A percentile compares a stretch with the other conserved stretches of the same genome.
phyloP scores from a whole-genome alignment of 2,797 vertebrate species.

The Poeciliopsis infans region DNA sequence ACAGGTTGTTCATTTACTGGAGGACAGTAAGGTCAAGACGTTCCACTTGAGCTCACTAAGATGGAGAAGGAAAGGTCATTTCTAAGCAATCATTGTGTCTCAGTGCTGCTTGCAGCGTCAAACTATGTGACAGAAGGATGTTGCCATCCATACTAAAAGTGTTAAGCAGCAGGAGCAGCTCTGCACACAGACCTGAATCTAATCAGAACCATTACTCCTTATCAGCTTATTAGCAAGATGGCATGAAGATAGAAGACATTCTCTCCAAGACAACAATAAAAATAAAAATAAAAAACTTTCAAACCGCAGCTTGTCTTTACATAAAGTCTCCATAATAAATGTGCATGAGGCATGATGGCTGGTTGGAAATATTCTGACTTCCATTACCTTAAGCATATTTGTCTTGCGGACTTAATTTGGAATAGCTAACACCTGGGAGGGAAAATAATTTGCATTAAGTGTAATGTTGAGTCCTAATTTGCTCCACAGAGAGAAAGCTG shows the following conservation, averaged over 20 bases:
- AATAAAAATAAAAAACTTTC: background rate
- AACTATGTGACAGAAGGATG: slow-evolving; percentile 13
- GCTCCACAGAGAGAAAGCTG: slow-evolving; percentile 46
- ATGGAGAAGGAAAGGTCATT: slow-evolving; percentile 42
- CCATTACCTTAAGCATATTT: slow-evolving; percentile 24
- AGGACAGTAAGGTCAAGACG: slow-evolving; percentile 17
- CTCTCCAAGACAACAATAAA: background rate
- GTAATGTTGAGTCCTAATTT: slow-evolving; percentile 50
- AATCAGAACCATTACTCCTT: background rate
- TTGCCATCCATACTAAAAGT: slow-evolving; percentile 25
- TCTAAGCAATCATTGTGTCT: slow-evolving; percentile 31
- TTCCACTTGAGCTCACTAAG: slow-evolving; percentile 28
- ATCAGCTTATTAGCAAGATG: background rate
- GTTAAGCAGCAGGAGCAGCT: slow-evolving; percentile 4
- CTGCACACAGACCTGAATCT: slow-evolving; percentile 18
- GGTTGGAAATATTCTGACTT: slow-evolving; percentile 11
- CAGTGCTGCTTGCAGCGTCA: slow-evolving; percentile 4
- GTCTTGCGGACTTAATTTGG: slow-evolving; percentile 21
- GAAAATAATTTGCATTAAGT: slow-evolving; percentile 35
- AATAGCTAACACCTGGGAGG: slow-evolving; percentile 26
- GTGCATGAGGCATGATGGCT: background rate
- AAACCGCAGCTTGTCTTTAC: slow-evolving; percentile 3
- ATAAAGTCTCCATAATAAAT: background rate
- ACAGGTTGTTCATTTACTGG: slow-evolving; percentile 31
- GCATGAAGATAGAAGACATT: slow-evolving; percentile 7